Percentiles rank a stretch among this genome's conserved stretches.
phyloP scores from a whole-genome alignment of 2,888 invertebrate genomes.

The Stratiomys singularior region DNA sequence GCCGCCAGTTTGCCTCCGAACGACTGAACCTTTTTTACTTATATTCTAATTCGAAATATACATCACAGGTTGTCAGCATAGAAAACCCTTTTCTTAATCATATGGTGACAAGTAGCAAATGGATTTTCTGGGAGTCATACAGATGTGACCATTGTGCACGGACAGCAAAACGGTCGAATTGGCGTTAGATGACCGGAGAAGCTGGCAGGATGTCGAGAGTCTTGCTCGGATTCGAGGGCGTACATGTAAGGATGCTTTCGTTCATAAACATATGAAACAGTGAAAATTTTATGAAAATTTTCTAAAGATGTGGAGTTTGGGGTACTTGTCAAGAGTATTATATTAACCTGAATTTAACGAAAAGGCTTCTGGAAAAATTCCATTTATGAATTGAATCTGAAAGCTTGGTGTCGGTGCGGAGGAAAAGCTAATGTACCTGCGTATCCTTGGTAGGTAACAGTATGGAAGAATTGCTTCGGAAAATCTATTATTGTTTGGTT shows the following conservation, averaged over 20 bases:
- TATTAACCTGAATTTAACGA: neutral
- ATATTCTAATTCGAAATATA: constrained; percentile 53
- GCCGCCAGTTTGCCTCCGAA: neutral
- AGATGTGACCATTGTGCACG: constrained; percentile 50
- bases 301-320: neutral
- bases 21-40: constrained; percentile 42
- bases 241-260: constrained; percentile 12
- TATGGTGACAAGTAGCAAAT: constrained; percentile 57
- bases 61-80: constrained; percentile 56
- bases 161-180: constrained; percentile 26
- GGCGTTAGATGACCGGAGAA: constrained; percentile 14
- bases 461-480: no score
- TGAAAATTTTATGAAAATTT: constrained; percentile 32
- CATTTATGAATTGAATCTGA: neutral
- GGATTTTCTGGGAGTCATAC: constrained; percentile 56
- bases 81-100: constrained; percentile 57
- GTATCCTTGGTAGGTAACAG: no score
- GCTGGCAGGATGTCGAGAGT: neutral
- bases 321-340: neutral
- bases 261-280: constrained; percentile 9
- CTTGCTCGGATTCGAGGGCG: neutral
- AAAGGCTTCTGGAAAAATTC: neutral
- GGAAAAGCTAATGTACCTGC: no score
- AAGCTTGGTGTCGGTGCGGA: neutral
- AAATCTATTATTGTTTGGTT: no score